Evolutionary conservation across 2,888 invertebrate genomes (phyloP).

Genomic region (Resseliella maxima): DNA sequence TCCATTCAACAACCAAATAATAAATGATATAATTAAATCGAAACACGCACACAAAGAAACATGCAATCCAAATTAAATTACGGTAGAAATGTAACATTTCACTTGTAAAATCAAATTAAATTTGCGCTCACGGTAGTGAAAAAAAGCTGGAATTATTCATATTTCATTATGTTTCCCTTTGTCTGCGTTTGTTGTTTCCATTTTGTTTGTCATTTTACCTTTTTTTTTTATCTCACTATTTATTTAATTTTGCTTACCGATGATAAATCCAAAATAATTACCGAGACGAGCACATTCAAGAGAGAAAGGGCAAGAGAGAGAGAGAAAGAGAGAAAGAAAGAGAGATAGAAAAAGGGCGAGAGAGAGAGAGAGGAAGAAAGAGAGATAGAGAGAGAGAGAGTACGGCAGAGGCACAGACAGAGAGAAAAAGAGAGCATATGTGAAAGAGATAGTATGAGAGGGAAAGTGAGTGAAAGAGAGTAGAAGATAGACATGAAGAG

Average conservation of each 20-base stretch:
- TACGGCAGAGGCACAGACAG: too few relatives aligned
- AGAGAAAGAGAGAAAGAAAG: background rate
- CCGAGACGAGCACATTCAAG: background rate
- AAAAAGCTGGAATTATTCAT: background rate
- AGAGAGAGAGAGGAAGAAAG: too few relatives aligned
- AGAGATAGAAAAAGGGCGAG: too few relatives aligned
- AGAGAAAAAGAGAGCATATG: too few relatives aligned
- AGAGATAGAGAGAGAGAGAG: too few relatives aligned
- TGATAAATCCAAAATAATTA: constrained; percentile 28
- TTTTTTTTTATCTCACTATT: background rate
- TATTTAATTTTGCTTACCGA: constrained; percentile 30
- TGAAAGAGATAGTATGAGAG: too few relatives aligned
- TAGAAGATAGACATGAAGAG: too few relatives aligned
- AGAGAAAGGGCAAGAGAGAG: background rate
- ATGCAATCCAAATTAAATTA: constrained; percentile 19
- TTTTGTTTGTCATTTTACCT: background rate
- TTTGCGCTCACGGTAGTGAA: background rate
- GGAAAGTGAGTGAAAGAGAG: too few relatives aligned
- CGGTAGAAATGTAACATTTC: constrained; percentile 9
- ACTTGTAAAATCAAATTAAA: constrained; percentile 34
- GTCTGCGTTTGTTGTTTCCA: background rate
- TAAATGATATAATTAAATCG: constrained; percentile 34
- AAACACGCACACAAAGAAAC: constrained; percentile 3
- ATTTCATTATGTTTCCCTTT: constrained; percentile 18
- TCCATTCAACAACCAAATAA: background rate